Conservation (phyloP, 2,113 vertebrate genomes). For the Columbina picui region DNA sequence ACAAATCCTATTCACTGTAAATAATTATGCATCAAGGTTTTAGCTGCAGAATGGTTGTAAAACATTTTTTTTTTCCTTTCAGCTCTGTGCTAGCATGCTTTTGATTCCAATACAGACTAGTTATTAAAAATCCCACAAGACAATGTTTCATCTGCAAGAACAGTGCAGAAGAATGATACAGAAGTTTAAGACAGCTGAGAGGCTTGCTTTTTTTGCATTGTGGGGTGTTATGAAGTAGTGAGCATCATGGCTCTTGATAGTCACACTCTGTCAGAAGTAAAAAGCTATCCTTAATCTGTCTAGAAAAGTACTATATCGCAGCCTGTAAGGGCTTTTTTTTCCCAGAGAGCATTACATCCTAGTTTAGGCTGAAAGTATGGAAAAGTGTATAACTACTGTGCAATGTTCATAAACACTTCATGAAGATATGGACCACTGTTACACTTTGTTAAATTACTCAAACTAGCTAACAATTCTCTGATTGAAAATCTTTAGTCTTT, state of each 20-base stretch:
- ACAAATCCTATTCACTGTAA: conserved; percentile 60
- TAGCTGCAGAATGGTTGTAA: not conserved
- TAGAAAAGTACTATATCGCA: not conserved
- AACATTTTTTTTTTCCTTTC: conserved; percentile 67
- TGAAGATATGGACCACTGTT: not conserved
- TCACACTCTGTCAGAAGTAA: not conserved
- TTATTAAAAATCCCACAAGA: conserved; percentile 61
- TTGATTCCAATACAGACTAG: conserved; percentile 48
- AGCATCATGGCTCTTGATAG: not conserved
- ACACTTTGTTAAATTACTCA: not conserved
- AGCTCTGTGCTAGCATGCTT: not conserved
- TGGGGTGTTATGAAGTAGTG: not conserved
- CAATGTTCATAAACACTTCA: not conserved
- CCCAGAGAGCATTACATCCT: not conserved
- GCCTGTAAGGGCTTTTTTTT: not conserved
- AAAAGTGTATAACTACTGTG: not conserved
- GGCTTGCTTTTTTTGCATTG: not conserved
- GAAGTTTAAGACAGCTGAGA: not conserved
- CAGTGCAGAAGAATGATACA: not conserved
- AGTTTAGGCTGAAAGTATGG: not conserved
- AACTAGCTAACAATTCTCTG: not conserved
- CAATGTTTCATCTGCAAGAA: not conserved
- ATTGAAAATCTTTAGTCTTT: not conserved
- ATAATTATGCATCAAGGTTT: conserved; percentile 70
- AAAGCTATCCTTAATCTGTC: not conserved